These are phyloP conservation scores for Oxyura jamaicensis DNA, from an alignment of 2,113 vertebrate genomes.

Conservation along the genomic window DNA sequence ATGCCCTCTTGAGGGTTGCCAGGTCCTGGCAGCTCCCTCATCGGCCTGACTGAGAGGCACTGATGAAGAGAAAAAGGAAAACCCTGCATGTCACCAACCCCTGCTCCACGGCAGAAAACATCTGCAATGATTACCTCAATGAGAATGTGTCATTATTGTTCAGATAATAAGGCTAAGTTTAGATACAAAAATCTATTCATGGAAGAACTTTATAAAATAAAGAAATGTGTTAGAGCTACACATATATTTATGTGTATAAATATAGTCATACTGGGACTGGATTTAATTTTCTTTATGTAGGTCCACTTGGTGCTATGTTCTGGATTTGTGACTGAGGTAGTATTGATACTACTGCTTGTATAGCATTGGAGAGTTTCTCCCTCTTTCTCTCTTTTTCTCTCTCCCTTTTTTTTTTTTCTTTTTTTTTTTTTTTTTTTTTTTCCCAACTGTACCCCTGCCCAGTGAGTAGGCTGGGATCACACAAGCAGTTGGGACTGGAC, in stretches of 20 bases:
- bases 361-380: accelerated
- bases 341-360: not conserved
- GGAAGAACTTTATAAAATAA: not conserved
- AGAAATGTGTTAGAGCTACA: not conserved
- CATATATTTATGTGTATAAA: not conserved
- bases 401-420: too few species aligned
- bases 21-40: too few species aligned
- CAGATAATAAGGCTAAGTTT: not conserved
- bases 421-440: too few species aligned
- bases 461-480: not conserved
- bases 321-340: not conserved
- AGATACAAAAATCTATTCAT: not conserved
- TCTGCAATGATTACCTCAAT: too few species aligned
- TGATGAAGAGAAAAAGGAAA: too few species aligned
- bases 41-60: too few species aligned
- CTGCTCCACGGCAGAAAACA: too few species aligned
- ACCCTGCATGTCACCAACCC: too few species aligned
- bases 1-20: too few species aligned
- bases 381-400: too few species aligned
- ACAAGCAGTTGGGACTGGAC: not conserved
- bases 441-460: accelerated
- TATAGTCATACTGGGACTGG: not conserved
- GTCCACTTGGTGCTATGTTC: not conserved
- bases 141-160: not conserved
- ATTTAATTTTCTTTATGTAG: not conserved